A percentile compares a stretch with the other conserved stretches of the same genome.
These are phyloP conservation scores for Zaprionus lachaisei DNA, from an alignment of 1,140 invertebrate species.

Conservation along the genomic window DNA sequence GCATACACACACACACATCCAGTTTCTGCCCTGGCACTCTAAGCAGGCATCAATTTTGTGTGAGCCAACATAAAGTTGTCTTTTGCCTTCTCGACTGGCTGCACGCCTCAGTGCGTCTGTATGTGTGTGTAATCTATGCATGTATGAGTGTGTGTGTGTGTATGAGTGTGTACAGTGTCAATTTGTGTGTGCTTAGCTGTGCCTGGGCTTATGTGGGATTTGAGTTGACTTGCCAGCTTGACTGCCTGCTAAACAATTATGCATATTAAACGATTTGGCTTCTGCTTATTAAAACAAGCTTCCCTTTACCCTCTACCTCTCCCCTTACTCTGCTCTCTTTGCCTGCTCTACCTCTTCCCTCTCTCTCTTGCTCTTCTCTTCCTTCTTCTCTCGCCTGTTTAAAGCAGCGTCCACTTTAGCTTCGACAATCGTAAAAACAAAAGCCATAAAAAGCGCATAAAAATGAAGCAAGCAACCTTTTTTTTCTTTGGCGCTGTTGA, in stretches of 20 bases:
- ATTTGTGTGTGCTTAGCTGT: conserved; percentile 13
- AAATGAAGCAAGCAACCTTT: conserved; percentile 43
- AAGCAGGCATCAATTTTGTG: conserved; percentile 73
- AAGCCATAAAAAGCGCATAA: conserved; percentile 49
- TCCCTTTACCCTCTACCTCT: not conserved
- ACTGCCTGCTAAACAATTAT: conserved; percentile 67
- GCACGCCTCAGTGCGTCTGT: conserved; percentile 37
- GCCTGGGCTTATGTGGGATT: conserved; percentile 35
- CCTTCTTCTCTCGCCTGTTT: not conserved
- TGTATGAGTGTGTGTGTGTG: conserved; percentile 28
- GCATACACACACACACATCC: conserved; percentile 1
- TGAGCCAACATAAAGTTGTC: conserved; percentile 66
- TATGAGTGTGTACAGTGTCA: not conserved
- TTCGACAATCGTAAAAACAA: conserved; percentile 48
- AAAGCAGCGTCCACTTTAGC: conserved; percentile 43
- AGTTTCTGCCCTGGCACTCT: conserved; percentile 59
- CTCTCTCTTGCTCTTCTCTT: not conserved
- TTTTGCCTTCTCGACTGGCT: conserved; percentile 9
- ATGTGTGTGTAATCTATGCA: not conserved
- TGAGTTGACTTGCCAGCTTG: conserved; percentile 20
- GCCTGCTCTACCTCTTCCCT: no score
- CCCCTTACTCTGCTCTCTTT: not conserved
- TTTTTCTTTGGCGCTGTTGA: conserved; percentile 23
- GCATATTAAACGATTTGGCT: conserved; percentile 62
- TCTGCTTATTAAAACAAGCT: conserved; percentile 33